phyloP scores from a whole-genome alignment of 2,797 vertebrate species.

The Austrolebias charrua region DNA sequence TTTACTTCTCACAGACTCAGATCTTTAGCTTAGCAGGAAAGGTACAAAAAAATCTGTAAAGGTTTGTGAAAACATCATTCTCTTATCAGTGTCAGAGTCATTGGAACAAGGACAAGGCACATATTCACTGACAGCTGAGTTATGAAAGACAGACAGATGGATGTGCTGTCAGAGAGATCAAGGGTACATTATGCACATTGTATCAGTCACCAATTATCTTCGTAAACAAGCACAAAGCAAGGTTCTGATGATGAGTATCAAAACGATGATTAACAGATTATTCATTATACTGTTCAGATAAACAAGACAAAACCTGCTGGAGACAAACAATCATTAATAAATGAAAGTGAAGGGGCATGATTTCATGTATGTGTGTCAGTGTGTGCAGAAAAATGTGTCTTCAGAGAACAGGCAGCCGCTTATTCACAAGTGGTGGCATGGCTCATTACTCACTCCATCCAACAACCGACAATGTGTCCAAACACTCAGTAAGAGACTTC shows the following conservation, averaged over 20 bases:
- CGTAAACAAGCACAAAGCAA: slow-evolving; percentile 6
- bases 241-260: background rate
- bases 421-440: slow-evolving; percentile 42
- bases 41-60: slow-evolving; percentile 32
- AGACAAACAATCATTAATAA: slow-evolving; percentile 9
- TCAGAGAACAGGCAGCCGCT: slow-evolving; percentile 31
- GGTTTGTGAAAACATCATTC: slow-evolving; percentile 62
- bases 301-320: slow-evolving; percentile 17
- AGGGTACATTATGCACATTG: slow-evolving; percentile 29
- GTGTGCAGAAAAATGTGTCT: slow-evolving; percentile 27
- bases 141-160: slow-evolving; percentile 55
- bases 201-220: slow-evolving; percentile 39
- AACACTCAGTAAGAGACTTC: slow-evolving; percentile 32
- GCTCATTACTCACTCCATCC: slow-evolving; percentile 53
- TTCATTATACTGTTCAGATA: slow-evolving; percentile 13
- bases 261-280: slow-evolving; percentile 13
- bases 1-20: slow-evolving; percentile 25
- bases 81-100: slow-evolving; percentile 33
- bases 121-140: slow-evolving; percentile 39
- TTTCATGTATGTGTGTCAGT: background rate
- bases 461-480: slow-evolving; percentile 38
- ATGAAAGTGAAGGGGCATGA: slow-evolving; percentile 15
- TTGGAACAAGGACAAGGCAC: slow-evolving; percentile 54
- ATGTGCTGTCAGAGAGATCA: slow-evolving; percentile 39
- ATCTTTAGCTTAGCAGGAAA: slow-evolving; percentile 15